Base-by-base conservation (phyloP, 1,140 invertebrate species). In the Temnothorax longispinosus region DNA sequence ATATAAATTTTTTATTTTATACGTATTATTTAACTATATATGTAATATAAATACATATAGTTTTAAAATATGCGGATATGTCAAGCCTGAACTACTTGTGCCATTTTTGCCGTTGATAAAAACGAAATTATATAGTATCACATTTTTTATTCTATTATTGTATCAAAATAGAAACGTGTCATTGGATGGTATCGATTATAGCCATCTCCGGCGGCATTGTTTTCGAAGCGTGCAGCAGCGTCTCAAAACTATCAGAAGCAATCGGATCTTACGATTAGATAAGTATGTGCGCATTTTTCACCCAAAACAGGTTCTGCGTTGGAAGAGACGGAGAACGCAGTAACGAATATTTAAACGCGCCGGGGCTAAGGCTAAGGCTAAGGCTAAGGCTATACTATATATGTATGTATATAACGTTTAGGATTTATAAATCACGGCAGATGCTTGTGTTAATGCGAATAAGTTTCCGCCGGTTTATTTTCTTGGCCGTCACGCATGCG, bases 391-490 rank as follows among this genome's bases (percentile, higher is more conserved):
- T n/a, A n/a, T n/a, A n/a, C n/a, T 47, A 21, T 41, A 81, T 54
- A 69, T 56, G 27, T 27, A 27, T 27, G 27, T 27, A 27, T 0
- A 27, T 27, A 27, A 47, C 52, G 21, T 65, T 75, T 18, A 27
- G 15, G 5, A 35, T 74, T 60, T 74, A 74, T 84, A 74, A 84
- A 84, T 72, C 67, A 78, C 47, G 35, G 10, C 58, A 35, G 21
- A 44, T 18, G 27, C 21, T 85, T 44, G 56, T 41, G 27, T 52
- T 38, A 85, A 76, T 62, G 21, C 69, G 10, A 60, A 84, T 76
- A 84, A 58, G 32, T 60, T 62, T 75, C 52, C 72, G 38, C 62
- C 44, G n/a, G 3, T 41, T 85, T 78, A 69, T 78, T 85, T 52
- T 44, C 58, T 62, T 54, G 38, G 41, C 27, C 35, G 21, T 21